These are phyloP conservation scores for Zosterops borbonicus DNA, from an alignment of 2,113 vertebrate genomes.

Conservation along the genomic window DNA sequence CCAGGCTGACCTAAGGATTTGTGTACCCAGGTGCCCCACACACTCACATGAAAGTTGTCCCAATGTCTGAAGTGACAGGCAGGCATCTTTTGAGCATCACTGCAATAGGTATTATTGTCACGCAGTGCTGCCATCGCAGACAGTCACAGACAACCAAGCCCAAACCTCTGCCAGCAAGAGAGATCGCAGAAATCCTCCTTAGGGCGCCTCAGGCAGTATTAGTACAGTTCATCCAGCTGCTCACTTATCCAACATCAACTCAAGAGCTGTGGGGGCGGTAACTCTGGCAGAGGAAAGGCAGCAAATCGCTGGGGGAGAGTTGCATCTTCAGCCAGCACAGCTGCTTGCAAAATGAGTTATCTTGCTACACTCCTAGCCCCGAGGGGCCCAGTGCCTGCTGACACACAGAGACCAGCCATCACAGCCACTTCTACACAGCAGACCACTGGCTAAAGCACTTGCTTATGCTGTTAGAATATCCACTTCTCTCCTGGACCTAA, in stretches of 20 bases:
- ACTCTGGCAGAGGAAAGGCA: slow-evolving; percentile 20
- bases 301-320: background rate
- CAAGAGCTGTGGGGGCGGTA: slow-evolving; percentile 28
- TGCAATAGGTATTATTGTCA: background rate
- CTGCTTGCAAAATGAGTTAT: slow-evolving; percentile 31
- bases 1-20: background rate
- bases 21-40: rapidly evolving
- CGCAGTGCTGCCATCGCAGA: background rate
- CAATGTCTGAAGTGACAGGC: background rate
- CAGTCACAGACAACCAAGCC: background rate
- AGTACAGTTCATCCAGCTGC: slow-evolving; percentile 28
- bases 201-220: background rate
- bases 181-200: background rate
- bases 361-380: slow-evolving; percentile 1
- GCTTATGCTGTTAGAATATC: rapidly evolving
- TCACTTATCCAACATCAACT: slow-evolving; percentile 18
- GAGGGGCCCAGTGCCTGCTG: background rate
- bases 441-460: background rate
- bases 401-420: background rate
- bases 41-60: background rate
- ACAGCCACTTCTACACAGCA: background rate
- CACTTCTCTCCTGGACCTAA: background rate
- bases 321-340: slow-evolving; percentile 37
- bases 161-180: background rate
- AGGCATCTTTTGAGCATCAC: background rate